Evolutionary conservation across 1,140 invertebrate species (phyloP), one percentile per base, ranked within the genome.

Genomic region (Prorops nasuta): DNA sequence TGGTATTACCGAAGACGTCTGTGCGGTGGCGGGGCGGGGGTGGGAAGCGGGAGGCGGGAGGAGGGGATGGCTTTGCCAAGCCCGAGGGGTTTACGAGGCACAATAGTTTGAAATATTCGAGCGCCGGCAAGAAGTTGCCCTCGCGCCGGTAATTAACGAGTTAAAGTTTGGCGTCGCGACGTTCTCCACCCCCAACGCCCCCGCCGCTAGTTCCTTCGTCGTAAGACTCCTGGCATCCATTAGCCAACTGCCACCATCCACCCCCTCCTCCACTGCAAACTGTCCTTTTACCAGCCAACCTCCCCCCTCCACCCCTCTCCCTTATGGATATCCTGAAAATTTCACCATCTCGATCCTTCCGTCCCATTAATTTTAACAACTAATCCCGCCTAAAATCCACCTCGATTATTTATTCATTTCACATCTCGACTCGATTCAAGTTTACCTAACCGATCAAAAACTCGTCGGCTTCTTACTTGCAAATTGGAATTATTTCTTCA

Each of bases 101-200:
- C 76, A 77, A 78, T 77, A 77, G 76, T 77, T 78, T 77, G 76
- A 78, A 76, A 78, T 78, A 78, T 78, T 77, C 72, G 73, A 72
- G 74, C 71, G 67, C 63, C 62, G 69, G 71, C 69, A 77, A 77
- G 73, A 78, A 77, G 73, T 78, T 77, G 70, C 72, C 67, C 71
- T 73, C 72, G 67, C 70, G 69, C 66, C 66, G 71, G 76, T 78
- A 78, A 78, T 78, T 78, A 78, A 77, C 74, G 76, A 76, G 74
- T 78, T 77, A 74, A 78, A 78, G 76, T 78, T 78, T 76, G 73
- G 74, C 72, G 76, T 72, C 72, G 70, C 70, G 68, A 63, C 56
- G 66, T 49, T 56, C 45, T 56, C 52, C 49, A 35, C 51, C 45
- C 51, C 54, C 31, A 37, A 46, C 40, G 10, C 31, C 9, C 42